phyloP scores from a whole-genome alignment of 1,140 invertebrate species.

The Meloidogyne floridensis region DNA sequence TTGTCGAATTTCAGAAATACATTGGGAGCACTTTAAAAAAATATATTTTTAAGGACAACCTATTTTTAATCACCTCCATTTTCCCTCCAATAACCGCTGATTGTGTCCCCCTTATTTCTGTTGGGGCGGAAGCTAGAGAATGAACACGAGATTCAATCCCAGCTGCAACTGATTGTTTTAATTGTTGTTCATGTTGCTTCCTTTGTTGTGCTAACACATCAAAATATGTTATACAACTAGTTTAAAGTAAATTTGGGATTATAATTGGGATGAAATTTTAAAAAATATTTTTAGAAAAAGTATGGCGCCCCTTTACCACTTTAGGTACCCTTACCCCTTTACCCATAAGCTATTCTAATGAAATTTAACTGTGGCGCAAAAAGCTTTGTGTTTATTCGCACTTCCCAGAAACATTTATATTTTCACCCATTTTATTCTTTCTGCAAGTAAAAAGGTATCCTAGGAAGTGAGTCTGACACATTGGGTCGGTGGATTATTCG shows the following conservation, averaged over 20 bases:
- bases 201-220: not conserved
- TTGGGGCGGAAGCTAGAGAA: not conserved
- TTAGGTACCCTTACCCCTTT: too few species aligned
- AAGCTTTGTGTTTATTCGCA: too few species aligned
- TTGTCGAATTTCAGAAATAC: not conserved
- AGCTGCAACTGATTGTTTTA: not conserved
- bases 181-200: not conserved
- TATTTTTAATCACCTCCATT: not conserved
- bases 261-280: too few species aligned
- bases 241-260: not conserved
- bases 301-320: too few species aligned
- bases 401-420: too few species aligned
- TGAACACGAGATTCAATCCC: not conserved
- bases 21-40: constrained; percentile 4
- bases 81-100: not conserved
- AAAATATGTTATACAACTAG: not conserved
- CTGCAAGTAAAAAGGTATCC: too few species aligned
- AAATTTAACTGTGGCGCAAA: too few species aligned
- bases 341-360: too few species aligned
- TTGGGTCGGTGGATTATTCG: too few species aligned
- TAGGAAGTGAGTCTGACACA: too few species aligned
- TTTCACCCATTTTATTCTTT: too few species aligned
- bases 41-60: not conserved
- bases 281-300: too few species aligned
- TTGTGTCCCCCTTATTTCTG: not conserved